phyloP scores from a whole-genome alignment of 2,797 vertebrate species.

The Sebastes jordani region DNA sequence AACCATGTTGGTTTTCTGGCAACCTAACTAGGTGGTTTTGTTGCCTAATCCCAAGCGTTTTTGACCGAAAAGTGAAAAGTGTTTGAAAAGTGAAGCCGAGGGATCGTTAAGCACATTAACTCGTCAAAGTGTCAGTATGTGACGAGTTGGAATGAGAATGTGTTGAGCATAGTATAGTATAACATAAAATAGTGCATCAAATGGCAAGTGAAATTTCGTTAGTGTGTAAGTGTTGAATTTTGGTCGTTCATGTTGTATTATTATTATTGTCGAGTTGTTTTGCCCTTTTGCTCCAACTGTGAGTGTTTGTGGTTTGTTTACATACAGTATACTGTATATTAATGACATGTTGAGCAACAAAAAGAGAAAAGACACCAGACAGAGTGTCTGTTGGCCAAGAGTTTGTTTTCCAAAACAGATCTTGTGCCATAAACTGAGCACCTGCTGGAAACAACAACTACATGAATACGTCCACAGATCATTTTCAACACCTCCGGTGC shows the following conservation, averaged over 20 bases:
- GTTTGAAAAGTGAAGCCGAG: no score
- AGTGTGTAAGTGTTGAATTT: not conserved
- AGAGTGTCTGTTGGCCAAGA: not conserved
- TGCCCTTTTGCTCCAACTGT: not conserved
- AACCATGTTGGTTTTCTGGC: no score
- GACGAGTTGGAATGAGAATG: no score
- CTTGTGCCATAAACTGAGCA: not conserved
- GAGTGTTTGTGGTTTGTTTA: not conserved
- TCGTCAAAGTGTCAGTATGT: no score
- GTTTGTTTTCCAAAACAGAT: not conserved
- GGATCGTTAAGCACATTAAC: no score
- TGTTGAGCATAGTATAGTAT: no score
- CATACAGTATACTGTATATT: not conserved
- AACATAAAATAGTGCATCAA: no score
- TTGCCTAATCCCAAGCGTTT: no score
- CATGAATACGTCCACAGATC: not conserved
- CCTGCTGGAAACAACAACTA: not conserved
- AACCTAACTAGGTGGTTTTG: no score
- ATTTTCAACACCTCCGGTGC: not conserved
- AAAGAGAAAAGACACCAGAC: not conserved
- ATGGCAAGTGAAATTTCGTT: no score
- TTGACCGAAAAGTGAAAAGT: no score
- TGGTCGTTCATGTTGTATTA: not conserved
- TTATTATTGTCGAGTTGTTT: not conserved
- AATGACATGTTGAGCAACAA: no score